phyloP scores from a whole-genome alignment of 1,140 invertebrate species.

The Bombyx mandarina region DNA sequence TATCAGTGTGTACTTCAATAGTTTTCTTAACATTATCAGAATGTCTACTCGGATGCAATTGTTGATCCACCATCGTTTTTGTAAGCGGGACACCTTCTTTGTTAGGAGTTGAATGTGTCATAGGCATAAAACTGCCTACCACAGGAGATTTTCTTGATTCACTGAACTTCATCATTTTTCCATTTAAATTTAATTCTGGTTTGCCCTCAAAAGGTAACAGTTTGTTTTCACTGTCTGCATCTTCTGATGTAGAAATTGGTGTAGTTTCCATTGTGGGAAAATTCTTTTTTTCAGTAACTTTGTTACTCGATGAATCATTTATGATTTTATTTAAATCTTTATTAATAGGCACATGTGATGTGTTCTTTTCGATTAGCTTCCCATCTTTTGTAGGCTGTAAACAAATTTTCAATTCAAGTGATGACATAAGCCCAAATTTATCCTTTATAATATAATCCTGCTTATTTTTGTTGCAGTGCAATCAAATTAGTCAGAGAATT shows the following conservation, averaged over 20 bases:
- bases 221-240: conserved; percentile 18
- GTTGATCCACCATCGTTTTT: conserved; percentile 59
- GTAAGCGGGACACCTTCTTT: conserved; percentile 59
- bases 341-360: conserved; percentile 35
- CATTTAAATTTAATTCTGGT: conserved; percentile 47
- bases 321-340: conserved; percentile 37
- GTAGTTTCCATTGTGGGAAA: conserved; percentile 17
- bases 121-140: conserved; percentile 48
- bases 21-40: conserved; percentile 61
- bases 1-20: conserved; percentile 60
- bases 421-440: no score
- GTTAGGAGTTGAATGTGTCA: conserved; percentile 61
- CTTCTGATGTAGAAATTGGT: conserved; percentile 10
- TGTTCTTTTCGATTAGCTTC: conserved; percentile 25
- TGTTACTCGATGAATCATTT: conserved; percentile 33
- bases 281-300: conserved; percentile 31
- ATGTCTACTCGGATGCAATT: conserved; percentile 53
- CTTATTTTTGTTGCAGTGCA: no score
- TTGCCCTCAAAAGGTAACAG: conserved; percentile 29
- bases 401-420: neutral
- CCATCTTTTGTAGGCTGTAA: conserved; percentile 50
- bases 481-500: no score
- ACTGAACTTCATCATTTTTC: conserved; percentile 53
- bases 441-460: no score
- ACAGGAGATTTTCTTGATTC: conserved; percentile 58